These are phyloP conservation scores for Ecliptopera silaceata DNA, from an alignment of 2,888 invertebrate species.

Conservation along the genomic window DNA sequence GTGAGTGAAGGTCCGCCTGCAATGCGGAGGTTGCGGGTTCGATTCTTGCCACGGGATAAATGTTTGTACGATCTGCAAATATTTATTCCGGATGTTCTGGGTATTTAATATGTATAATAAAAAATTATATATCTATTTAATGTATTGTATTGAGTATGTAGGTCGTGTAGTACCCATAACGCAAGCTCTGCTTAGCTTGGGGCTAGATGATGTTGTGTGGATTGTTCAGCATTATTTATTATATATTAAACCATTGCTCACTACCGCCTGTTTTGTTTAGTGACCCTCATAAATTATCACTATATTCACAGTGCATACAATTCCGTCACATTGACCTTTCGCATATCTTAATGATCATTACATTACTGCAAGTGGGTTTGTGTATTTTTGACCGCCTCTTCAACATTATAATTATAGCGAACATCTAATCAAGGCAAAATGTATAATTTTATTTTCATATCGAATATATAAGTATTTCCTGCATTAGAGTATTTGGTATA, in stretches of 20 bases:
- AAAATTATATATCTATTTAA: too few species aligned
- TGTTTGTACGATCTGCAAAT: too few species aligned
- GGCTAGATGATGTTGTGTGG: too few species aligned
- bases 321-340: slow-evolving; percentile 27
- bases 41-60: too few species aligned
- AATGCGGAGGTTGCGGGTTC: too few species aligned
- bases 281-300: slow-evolving; percentile 1
- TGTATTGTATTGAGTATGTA: too few species aligned
- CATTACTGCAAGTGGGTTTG: slow-evolving; percentile 13
- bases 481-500: background rate
- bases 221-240: background rate
- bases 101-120: too few species aligned
- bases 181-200: too few species aligned
- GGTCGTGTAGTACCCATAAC: too few species aligned
- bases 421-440: slow-evolving; percentile 6
- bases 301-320: background rate
- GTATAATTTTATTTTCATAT: background rate
- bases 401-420: slow-evolving; percentile 15
- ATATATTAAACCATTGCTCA: background rate
- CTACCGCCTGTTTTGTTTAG: background rate
- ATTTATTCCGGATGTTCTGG: too few species aligned
- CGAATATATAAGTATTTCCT: background rate
- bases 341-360: slow-evolving; percentile 16
- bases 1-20: too few species aligned
- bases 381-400: slow-evolving; percentile 2